Evolutionary conservation across 2,888 invertebrate genomes (phyloP).

Genomic region (Bimastos eiseni): DNA sequence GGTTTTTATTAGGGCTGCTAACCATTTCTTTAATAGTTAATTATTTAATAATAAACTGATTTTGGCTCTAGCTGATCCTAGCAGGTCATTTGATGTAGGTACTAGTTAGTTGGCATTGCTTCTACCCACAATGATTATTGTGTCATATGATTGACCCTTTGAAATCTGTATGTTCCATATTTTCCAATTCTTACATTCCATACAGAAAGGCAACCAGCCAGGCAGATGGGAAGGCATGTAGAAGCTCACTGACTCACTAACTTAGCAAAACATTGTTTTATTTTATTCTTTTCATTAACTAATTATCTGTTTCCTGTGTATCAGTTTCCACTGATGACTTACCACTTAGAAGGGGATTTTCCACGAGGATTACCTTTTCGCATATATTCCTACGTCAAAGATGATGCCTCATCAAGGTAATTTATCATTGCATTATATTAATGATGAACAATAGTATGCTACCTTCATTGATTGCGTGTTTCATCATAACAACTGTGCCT

Average conservation of each 20-base stretch:
- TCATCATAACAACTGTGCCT: not conserved
- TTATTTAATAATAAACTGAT: too few relatives aligned
- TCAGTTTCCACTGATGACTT: slow-evolving; percentile 54
- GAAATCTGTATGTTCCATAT: too few relatives aligned
- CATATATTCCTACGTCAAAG: slow-evolving; percentile 39
- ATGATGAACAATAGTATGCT: not conserved
- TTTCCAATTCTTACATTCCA: too few relatives aligned
- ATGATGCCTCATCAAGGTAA: slow-evolving; percentile 23
- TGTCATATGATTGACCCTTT: too few relatives aligned
- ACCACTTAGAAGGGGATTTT: slow-evolving; percentile 49
- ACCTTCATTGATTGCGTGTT: not conserved
- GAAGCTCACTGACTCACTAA: not conserved
- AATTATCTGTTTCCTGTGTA: not conserved
- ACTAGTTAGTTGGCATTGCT: too few relatives aligned
- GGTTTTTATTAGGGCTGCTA: too few relatives aligned
- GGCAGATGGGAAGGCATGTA: too few relatives aligned
- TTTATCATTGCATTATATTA: not conserved
- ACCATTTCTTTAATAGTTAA: too few relatives aligned
- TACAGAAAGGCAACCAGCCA: too few relatives aligned
- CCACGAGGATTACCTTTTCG: slow-evolving; percentile 49
- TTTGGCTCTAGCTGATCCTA: too few relatives aligned
- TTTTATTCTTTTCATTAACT: not conserved
- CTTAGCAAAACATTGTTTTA: not conserved
- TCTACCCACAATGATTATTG: too few relatives aligned
- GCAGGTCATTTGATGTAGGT: too few relatives aligned